Percentiles rank a stretch among this genome's conserved stretches.
Conservation (phyloP, 2,888 invertebrate species). For the Nysson spinosus region DNA sequence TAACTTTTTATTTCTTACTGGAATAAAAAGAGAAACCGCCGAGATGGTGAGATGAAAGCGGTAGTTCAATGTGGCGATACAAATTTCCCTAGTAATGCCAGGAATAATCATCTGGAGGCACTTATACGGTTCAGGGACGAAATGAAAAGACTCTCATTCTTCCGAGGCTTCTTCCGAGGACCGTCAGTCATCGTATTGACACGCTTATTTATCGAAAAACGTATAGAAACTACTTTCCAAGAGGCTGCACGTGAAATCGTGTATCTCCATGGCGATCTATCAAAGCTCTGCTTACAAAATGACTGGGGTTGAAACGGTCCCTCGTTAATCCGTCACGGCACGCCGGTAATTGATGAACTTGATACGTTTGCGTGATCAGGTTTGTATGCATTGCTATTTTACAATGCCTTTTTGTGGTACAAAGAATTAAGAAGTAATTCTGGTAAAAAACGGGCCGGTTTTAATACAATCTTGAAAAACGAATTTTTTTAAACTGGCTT, state of each 20-base stretch:
- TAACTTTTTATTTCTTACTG: neutral
- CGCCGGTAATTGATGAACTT: too few relatives aligned
- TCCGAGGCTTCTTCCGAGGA: slow-evolving; percentile 1
- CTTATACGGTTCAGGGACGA: slow-evolving; percentile 13
- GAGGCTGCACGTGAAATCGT: neutral
- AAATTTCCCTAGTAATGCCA: slow-evolving; percentile 1
- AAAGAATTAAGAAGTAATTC: too few relatives aligned
- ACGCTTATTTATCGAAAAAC: slow-evolving; percentile 1
- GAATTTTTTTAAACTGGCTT: too few relatives aligned
- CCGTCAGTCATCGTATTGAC: slow-evolving; percentile 15
- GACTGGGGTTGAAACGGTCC: too few relatives aligned
- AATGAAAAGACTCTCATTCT: slow-evolving; percentile 10
- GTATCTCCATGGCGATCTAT: neutral
- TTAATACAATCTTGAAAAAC: too few relatives aligned
- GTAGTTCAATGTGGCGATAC: neutral
- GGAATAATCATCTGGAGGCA: slow-evolving; percentile 7
- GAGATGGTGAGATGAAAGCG: neutral
- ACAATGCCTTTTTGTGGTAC: too few relatives aligned
- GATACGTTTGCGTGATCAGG: too few relatives aligned
- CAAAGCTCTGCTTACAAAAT: too few relatives aligned
- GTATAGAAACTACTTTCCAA: neutral
- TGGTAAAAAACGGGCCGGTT: too few relatives aligned
- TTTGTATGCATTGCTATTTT: too few relatives aligned
- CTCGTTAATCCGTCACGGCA: too few relatives aligned
- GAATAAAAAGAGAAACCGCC: neutral